Percentiles rank a stretch among this genome's conserved stretches.
These are phyloP conservation scores for Elephas maximus DNA, from an alignment of 2,113 vertebrate genomes.

Conservation along the genomic window DNA sequence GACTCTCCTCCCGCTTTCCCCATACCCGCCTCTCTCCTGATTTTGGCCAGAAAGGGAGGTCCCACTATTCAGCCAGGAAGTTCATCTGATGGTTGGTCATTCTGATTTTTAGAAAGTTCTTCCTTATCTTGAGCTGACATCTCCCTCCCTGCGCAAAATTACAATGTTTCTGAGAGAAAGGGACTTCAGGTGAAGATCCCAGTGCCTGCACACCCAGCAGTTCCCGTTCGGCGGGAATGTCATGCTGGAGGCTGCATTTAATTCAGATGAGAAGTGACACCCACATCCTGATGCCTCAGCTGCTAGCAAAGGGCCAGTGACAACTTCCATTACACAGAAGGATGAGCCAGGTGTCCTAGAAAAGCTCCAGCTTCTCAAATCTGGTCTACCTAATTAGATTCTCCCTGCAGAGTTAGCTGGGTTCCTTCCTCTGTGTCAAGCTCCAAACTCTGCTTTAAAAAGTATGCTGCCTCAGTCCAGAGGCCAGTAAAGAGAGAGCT, in stretches of 20 bases:
- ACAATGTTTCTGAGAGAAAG: slow-evolving; percentile 27
- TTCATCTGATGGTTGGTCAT: background rate
- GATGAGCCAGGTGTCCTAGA: slow-evolving; percentile 80
- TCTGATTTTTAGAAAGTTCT: background rate
- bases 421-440: slow-evolving; percentile 33
- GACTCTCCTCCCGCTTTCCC: background rate
- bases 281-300: slow-evolving; percentile 69
- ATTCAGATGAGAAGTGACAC: slow-evolving; percentile 81
- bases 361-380: slow-evolving; percentile 69
- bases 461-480: background rate
- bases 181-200: slow-evolving; percentile 35
- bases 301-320: slow-evolving; percentile 79
- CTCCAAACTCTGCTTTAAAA: slow-evolving; percentile 32
- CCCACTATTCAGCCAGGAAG: background rate
- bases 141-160: background rate
- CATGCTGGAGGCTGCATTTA: slow-evolving; percentile 69
- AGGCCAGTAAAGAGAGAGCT: background rate
- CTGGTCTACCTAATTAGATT: slow-evolving; percentile 75
- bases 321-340: slow-evolving; percentile 82
- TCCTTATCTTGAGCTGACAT: slow-evolving; percentile 19
- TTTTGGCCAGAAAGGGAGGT: background rate
- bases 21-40: background rate
- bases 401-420: slow-evolving; percentile 45
- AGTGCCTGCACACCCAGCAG: slow-evolving; percentile 1
- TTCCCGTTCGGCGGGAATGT: slow-evolving; percentile 38